These are phyloP conservation scores for Psettodes erumei DNA, from an alignment of 2,113 vertebrate species.

Conservation along the genomic window DNA sequence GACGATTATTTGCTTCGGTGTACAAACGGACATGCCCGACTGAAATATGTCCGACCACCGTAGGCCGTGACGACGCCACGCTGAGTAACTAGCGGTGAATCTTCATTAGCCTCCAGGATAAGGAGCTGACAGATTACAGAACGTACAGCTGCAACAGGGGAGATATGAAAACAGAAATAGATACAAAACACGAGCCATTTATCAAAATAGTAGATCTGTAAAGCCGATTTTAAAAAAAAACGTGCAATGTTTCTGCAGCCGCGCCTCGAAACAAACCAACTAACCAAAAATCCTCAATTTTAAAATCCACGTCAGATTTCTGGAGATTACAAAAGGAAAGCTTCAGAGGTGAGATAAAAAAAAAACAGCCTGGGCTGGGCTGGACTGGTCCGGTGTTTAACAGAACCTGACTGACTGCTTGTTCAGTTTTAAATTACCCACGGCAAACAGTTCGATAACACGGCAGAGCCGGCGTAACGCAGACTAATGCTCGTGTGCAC, in stretches of 20 bases:
- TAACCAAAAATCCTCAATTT: not conserved
- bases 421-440: slow-evolving; percentile 5
- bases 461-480: too few species aligned
- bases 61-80: too few species aligned
- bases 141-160: not conserved
- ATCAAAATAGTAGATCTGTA: not conserved
- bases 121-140: not conserved
- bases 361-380: too few species aligned
- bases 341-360: too few species aligned
- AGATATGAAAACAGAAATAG: not conserved
- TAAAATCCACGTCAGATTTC: too few species aligned
- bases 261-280: too few species aligned
- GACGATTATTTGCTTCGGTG: slow-evolving; percentile 19
- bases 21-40: slow-evolving; percentile 29
- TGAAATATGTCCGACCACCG: slow-evolving; percentile 19
- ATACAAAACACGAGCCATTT: not conserved
- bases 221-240: too few species aligned
- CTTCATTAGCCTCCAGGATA: slow-evolving; percentile 12
- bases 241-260: not conserved
- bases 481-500: not conserved
- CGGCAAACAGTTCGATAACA: slow-evolving; percentile 13
- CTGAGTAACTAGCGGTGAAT: not conserved
- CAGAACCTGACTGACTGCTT: slow-evolving; percentile 8
- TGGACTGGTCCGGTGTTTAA: not conserved
- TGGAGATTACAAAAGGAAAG: too few species aligned